Evolutionary conservation across 2,888 invertebrate species (phyloP), one percentile per base, ranked within the genome.

Genomic region (Diarsia mendica): DNA sequence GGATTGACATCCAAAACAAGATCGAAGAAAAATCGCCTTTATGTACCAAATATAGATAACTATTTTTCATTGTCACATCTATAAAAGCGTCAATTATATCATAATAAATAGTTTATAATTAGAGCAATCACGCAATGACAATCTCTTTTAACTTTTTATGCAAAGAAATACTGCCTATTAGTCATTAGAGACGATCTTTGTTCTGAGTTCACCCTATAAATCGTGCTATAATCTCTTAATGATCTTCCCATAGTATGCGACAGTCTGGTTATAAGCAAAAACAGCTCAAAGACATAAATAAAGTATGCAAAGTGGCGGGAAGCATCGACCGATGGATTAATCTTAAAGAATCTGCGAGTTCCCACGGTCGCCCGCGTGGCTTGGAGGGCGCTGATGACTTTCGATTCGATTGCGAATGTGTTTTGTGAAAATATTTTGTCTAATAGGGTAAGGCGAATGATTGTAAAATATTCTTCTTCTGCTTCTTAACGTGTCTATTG

Each of bases 271-370:
- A 80, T 74, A 72, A 80, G 75, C 80, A 87, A 87, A 84, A 89
- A 88, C 83, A 77, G 78, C 72, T 77, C 85, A 87, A 86, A 88
- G 88, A 91, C 89, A 89, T 89, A 91, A 91, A 91, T 92, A 91
- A 91, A 89, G 84, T 89, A 92, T 90, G 90, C 91, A 91, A 89
- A 92, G 89, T 85, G 88, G 84, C 83, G 85, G 88, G 89, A 89
- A 89, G 88, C 89, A 87, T 86, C 89, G 89, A 80, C 87, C 90
- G 87, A 91, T 88, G 92, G 91, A 92, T 93, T 93, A 92, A 92
- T 92, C 90, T 89, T 88, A 87, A 87, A 85, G 92, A 90, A 91
- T 90, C 89, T 85, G 82, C 83, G 78, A 84, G 91, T 93, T 93
- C 93, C 92, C 93, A 93, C 93, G 93, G 87, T 88, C 79, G 63